Base-by-base conservation (phyloP, 1,140 invertebrate species). In the Odontomachus brunneus region DNA sequence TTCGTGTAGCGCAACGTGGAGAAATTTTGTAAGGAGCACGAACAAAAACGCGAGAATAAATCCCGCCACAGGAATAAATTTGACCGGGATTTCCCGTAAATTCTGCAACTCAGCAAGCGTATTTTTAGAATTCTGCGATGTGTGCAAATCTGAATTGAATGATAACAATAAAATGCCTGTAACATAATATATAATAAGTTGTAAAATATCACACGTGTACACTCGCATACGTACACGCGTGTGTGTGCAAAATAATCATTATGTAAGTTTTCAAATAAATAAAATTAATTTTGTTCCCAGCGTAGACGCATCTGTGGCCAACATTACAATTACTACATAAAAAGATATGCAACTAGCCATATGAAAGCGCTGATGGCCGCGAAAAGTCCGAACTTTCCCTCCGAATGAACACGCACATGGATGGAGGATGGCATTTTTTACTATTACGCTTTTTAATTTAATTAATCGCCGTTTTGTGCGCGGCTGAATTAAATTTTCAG, bases 381-480 rank as follows among this genome's bases (percentile, higher is more conserved):
- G 29, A 12, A 19, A 49, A 24, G 33, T 57, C n/a, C 62, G n/a
- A n/a, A n/a, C n/a, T n/a, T n/a, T n/a, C n/a, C n/a, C n/a, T n/a
- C n/a, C n/a, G 51, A 15, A 17, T 67, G 74, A 44, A 19, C 17
- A 59, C n/a, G 51, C 3, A 24, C 33, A 55, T 33, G 11, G 26
- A 44, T 11, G 38, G 38, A 29, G 51, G 65, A 44, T 12, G 17
- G 63, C 75, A 78, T 80, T 80, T 80, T 80, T 71, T 22, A 80
- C 51, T 71, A 71, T 48, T 80, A 80, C 65, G 48, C 33, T 71
- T 24, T 71, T 71, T 80, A 80, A 80, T 80, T 80, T 71, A 80
- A 80, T 80, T 71, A 80, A 80, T 71, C 65, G 59, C n/a, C 75
- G 65, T 80, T 80, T 69, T 80, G 65, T 69, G 75, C 65, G 53